Conservation (phyloP, 2,888 invertebrate species). For the Eulithis prunata region DNA sequence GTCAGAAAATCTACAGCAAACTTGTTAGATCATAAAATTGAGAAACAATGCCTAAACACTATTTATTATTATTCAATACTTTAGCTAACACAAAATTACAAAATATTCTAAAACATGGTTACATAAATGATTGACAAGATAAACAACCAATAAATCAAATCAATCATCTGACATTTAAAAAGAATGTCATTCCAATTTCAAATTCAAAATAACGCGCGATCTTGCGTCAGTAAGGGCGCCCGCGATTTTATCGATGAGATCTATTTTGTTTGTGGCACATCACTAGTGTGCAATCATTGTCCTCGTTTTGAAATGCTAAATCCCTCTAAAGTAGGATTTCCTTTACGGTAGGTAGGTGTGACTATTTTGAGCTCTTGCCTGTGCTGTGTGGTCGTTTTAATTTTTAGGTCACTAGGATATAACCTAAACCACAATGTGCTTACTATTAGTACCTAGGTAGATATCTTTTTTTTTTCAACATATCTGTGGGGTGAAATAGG, state of each 20-base stretch:
- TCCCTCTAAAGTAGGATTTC: slow-evolving; percentile 47
- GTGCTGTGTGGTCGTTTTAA: not conserved
- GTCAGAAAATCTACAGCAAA: slow-evolving; percentile 14
- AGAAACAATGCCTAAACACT: slow-evolving; percentile 19
- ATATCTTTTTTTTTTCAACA: no score
- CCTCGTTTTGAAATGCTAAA: slow-evolving; percentile 48
- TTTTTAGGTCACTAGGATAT: not conserved
- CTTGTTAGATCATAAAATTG: slow-evolving; percentile 23
- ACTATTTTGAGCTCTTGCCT: not conserved
- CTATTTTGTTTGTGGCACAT: slow-evolving; percentile 41
- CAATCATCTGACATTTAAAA: slow-evolving; percentile 38
- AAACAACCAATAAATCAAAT: slow-evolving; percentile 34
- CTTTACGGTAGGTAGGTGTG: slow-evolving; percentile 36
- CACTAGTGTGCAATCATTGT: slow-evolving; percentile 48
- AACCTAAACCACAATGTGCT: no score
- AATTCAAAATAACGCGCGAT: slow-evolving; percentile 32
- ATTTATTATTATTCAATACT: slow-evolving; percentile 18
- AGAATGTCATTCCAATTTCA: slow-evolving; percentile 37
- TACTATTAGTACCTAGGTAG: not conserved
- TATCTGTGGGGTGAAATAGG: no score
- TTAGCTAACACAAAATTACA: slow-evolving; percentile 17
- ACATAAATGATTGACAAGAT: slow-evolving; percentile 42
- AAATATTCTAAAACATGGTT: slow-evolving; percentile 21
- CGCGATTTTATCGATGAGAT: slow-evolving; percentile 33
- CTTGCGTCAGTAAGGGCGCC: slow-evolving; percentile 37